These are phyloP conservation scores for Drosophila sordidapex DNA, from an alignment of 2,888 invertebrate species.

Conservation along the genomic window DNA sequence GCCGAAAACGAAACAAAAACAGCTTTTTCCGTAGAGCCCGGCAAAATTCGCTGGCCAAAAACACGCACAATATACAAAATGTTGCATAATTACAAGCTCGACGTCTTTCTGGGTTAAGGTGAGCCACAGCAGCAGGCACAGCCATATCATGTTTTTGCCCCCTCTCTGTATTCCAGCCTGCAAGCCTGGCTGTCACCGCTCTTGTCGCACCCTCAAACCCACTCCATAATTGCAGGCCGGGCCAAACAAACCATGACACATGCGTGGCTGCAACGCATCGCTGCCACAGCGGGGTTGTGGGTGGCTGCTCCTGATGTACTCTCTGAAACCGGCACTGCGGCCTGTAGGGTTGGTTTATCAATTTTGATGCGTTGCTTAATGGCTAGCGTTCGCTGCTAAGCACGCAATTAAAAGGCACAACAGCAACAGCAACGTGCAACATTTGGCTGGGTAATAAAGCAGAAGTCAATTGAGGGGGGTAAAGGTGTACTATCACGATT, in stretches of 20 bases:
- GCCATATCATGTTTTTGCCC: slow-evolving; percentile 3
- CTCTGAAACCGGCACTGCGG: neutral
- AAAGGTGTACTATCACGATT: slow-evolving; percentile 10
- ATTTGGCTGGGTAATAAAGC: slow-evolving; percentile 60
- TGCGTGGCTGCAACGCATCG: slow-evolving; percentile 56
- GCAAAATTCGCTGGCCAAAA: neutral
- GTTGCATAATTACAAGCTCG: slow-evolving; percentile 66
- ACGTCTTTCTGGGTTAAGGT: slow-evolving; percentile 58
- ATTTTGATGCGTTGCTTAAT: slow-evolving; percentile 72
- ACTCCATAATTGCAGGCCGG: slow-evolving; percentile 52
- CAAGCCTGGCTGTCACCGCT: slow-evolving; percentile 35
- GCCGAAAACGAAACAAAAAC: neutral
- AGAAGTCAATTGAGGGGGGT: slow-evolving; percentile 1
- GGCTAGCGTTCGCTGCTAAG: slow-evolving; percentile 60
- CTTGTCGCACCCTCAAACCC: slow-evolving; percentile 34
- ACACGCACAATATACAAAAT: slow-evolving; percentile 47
- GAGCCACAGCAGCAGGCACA: slow-evolving; percentile 35
- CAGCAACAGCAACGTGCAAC: slow-evolving; percentile 40
- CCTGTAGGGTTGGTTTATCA: slow-evolving; percentile 58
- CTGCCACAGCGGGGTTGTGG: slow-evolving; percentile 9
- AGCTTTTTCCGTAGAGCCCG: neutral
- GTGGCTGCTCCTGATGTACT: neutral
- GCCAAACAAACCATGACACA: slow-evolving; percentile 52
- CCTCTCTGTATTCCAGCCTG: neutral
- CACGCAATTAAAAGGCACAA: slow-evolving; percentile 69